phyloP scores from a whole-genome alignment of 2,113 vertebrate species.

The Andinoacara biseriatus region DNA sequence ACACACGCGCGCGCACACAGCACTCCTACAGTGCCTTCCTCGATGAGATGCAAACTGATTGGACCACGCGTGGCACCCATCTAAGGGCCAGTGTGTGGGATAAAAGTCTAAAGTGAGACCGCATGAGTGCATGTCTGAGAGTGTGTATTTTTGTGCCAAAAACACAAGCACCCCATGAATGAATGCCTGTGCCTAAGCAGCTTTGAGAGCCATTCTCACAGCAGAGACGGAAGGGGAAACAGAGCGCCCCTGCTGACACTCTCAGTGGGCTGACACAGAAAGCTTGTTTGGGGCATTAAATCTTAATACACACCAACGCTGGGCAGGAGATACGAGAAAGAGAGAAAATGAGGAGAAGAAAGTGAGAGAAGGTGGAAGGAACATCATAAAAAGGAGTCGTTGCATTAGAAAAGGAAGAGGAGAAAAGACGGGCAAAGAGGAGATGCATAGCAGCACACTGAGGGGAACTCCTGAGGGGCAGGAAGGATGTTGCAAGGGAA shows the following conservation, averaged over 20 bases:
- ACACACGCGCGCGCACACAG: background rate
- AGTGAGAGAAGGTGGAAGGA: slow-evolving; percentile 34
- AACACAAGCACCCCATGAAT: slow-evolving; percentile 32
- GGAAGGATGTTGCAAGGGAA: slow-evolving; percentile 61
- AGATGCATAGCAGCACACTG: background rate
- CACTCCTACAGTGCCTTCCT: background rate
- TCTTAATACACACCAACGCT: slow-evolving; percentile 63
- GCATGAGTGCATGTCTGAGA: background rate
- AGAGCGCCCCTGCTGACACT: slow-evolving; percentile 68
- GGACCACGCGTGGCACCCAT: background rate
- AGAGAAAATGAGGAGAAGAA: slow-evolving; percentile 56
- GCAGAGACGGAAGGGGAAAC: slow-evolving; percentile 62
- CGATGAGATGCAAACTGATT: background rate
- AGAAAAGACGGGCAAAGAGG: slow-evolving; percentile 18
- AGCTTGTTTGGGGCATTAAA: slow-evolving; percentile 77
- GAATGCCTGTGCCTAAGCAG: slow-evolving; percentile 48
- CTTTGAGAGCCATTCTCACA: slow-evolving; percentile 59
- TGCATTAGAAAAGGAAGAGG: slow-evolving; percentile 8
- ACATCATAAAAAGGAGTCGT: background rate
- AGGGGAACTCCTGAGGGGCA: slow-evolving; percentile 60
- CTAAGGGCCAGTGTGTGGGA: slow-evolving; percentile 3
- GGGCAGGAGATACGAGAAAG: slow-evolving; percentile 31
- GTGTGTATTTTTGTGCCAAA: slow-evolving; percentile 28
- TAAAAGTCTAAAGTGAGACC: slow-evolving; percentile 10
- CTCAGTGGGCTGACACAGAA: slow-evolving; percentile 73